phyloP scores from a whole-genome alignment of 2,797 vertebrate species.

The Anabacerthia variegaticeps region DNA sequence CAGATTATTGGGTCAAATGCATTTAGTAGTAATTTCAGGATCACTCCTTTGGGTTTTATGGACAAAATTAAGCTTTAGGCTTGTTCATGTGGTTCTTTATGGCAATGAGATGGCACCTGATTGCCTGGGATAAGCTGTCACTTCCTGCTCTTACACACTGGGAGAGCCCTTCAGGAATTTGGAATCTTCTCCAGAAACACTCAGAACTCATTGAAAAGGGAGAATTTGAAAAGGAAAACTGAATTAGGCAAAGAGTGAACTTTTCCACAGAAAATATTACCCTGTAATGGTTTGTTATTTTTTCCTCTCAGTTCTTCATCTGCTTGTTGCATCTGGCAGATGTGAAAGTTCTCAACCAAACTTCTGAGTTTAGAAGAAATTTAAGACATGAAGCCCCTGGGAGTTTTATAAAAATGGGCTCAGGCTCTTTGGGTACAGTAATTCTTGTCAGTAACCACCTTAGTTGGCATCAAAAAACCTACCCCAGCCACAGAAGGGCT shows the following conservation, averaged over 20 bases:
- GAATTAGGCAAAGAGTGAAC: neutral
- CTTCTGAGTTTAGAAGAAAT: neutral
- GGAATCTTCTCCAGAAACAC: neutral
- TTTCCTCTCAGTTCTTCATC: neutral
- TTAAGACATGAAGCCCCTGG: neutral
- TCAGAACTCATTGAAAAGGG: neutral
- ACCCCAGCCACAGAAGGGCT: neutral
- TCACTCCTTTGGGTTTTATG: neutral
- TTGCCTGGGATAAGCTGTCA: neutral
- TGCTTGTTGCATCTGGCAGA: neutral
- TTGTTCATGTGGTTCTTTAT: neutral
- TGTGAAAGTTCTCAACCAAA: neutral
- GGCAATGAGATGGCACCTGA: neutral
- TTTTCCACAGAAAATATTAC: neutral
- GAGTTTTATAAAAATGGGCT: neutral
- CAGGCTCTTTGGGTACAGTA: neutral
- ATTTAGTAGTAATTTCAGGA: neutral
- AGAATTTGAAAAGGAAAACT: neutral
- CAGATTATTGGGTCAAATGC: neutral
- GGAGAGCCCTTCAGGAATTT: neutral
- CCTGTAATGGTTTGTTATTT: neutral
- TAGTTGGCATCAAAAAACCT: neutral
- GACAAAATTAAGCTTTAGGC: neutral
- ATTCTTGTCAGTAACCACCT: neutral
- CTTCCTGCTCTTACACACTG: neutral